Base-by-base conservation (phyloP, 2,113 vertebrate species). In the Polyodon spathula region DNA sequence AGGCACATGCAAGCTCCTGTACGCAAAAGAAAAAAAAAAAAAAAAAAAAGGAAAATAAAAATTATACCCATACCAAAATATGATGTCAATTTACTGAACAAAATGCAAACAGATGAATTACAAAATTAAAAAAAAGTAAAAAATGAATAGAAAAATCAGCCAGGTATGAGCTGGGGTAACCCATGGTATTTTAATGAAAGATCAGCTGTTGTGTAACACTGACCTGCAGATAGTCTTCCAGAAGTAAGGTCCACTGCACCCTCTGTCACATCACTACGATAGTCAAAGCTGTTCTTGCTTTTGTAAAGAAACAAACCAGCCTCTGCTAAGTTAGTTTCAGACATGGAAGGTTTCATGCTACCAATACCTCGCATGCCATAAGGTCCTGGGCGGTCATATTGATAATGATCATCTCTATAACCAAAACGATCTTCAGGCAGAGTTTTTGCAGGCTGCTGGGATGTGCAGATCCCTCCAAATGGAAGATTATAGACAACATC, bases 401-500 rank as follows among this genome's bases (percentile, higher is more conserved):
- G 85, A 75, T 93, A 90, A 68, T 91, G 89, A 66, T 97, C 90
- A 82, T 95, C 90, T 72, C 84, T 87, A 54, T 92, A 90, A 66
- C 86, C 90, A 77, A 90, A 90, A 27, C 86, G 89, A 69, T 92
- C 90, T 71, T 97, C 93, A 16, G 93, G 92, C 71, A 95, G 86
- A 8, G 83, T 85, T 52, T 85, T 82, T 66, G 90, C 78, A 1
- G 93, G 87, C 38, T 92, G 89, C 61, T 89, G 90, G 70, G 89
- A 84, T 63, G 90, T 91, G 66, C 95, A 98, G 71, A 86, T 97
- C 71, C 91, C 90, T 60, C 93, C 90, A 78, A 98, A 99, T 37
- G 95, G 96, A 51, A 99, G 78, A 68, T 89, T 95, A 76, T 97
- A 98, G 71, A 99, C 93, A 61, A 99, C 76, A 78, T 97, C 94